Conservation (phyloP, 2,888 invertebrate species). For the Ametastegia equiseti region DNA sequence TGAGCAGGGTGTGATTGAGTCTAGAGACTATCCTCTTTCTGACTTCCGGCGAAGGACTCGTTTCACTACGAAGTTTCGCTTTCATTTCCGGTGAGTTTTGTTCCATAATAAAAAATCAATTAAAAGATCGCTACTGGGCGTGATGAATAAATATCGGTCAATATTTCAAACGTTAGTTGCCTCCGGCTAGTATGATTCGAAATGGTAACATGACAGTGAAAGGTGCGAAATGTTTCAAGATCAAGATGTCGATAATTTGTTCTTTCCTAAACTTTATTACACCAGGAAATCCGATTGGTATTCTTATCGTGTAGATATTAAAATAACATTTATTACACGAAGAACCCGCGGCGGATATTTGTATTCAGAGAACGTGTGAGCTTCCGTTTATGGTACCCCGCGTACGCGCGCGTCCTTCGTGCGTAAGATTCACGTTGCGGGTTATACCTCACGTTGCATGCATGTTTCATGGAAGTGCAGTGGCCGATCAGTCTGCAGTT, state of each 20-base stretch:
- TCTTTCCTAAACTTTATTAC: neutral
- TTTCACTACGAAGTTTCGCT: constrained; percentile 35
- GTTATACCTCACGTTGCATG: constrained; percentile 36
- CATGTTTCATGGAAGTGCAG: constrained; percentile 44
- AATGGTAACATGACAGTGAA: neutral
- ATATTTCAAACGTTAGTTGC: neutral
- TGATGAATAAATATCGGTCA: neutral
- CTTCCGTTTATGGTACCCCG: constrained; percentile 44
- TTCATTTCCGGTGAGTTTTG: constrained; percentile 34
- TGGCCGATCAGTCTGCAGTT: constrained; percentile 39
- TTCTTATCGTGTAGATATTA: constrained; percentile 26
- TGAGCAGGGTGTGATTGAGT: neutral
- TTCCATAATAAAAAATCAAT: constrained; percentile 35
- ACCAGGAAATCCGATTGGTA: constrained; percentile 10
- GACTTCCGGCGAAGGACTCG: constrained; percentile 20
- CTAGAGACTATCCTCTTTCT: constrained; percentile 16
- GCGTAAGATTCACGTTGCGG: constrained; percentile 1
- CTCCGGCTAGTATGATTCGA: neutral
- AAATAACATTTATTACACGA: constrained; percentile 13
- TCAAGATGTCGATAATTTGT: neutral
- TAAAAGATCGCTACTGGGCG: neutral
- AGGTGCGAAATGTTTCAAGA: neutral
- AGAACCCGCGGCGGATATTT: constrained; percentile 25
- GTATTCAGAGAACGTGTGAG: constrained; percentile 38
- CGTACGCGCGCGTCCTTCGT: constrained; percentile 45